These are phyloP conservation scores for Idaea straminata DNA, from an alignment of 2,888 invertebrate genomes.

Conservation along the genomic window DNA sequence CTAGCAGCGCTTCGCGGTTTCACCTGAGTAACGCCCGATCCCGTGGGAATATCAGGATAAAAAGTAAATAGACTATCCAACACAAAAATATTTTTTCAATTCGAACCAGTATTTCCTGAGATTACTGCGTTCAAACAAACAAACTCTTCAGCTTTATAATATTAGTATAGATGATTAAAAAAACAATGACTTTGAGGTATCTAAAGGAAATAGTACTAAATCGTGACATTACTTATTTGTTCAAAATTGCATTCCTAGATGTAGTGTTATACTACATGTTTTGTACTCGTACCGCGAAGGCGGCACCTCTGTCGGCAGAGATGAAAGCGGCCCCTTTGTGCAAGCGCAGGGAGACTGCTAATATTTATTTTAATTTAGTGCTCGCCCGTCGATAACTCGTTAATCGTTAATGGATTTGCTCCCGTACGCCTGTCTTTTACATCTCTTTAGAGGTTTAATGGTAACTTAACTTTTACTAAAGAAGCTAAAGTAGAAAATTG, in stretches of 20 bases:
- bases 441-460: conserved; percentile 33
- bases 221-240: neutral
- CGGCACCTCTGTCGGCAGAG: conserved; percentile 76
- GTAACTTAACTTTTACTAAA: conserved; percentile 18
- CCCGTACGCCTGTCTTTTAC: conserved; percentile 42
- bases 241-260: neutral
- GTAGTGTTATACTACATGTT: neutral
- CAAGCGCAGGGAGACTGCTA: conserved; percentile 65
- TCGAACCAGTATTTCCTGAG: too few species aligned
- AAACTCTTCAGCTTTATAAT: too few species aligned
- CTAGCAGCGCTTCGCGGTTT: too few species aligned
- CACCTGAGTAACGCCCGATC: too few species aligned
- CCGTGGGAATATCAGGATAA: too few species aligned
- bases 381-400: conserved; percentile 67
- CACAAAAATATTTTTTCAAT: too few species aligned
- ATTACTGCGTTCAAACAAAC: too few species aligned
- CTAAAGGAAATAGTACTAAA: neutral
- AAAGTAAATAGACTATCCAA: too few species aligned
- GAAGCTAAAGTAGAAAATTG: conserved; percentile 11
- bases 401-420: conserved; percentile 76
- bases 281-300: conserved; percentile 32
- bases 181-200: neutral
- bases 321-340: conserved; percentile 67
- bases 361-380: conserved; percentile 81
- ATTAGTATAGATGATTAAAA: too few species aligned